Base-by-base conservation (phyloP, 2,888 invertebrate genomes). In the Caenorhabditis wallacei region DNA sequence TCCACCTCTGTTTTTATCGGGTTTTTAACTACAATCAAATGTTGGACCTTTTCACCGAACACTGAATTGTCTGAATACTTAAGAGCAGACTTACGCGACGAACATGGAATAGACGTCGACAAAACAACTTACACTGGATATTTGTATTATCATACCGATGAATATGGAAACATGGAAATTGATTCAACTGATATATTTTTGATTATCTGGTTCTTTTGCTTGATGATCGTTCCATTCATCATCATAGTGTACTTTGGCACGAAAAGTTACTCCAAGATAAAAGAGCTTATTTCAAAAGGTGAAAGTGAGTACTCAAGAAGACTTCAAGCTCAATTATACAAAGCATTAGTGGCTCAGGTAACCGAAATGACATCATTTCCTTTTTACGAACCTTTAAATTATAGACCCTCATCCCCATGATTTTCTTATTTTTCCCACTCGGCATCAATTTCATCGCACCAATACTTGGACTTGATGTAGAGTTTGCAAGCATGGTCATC, bases 271-370 rank as follows among this genome's bases (percentile, higher is more conserved):
- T 20, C 4, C 43, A 61, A 48, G 24, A 64, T 61, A 35, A 18
- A 43, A n/a, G 26, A 57, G 16, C 30, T 75, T 16, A 5, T 26
- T 18, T 24, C 51, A 16, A 40, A 79, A 22, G 79, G 64, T 30
- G 53, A 57, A 20, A 40, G 48, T 2, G 26, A 40, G 51, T 70
- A 30, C 18, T 13, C 79, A 3, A 57, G 22, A 13, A 46, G 35
- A 5, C 26, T 79, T 22, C 79, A 79, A 37, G 57, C 20, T 46
- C 79, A 79, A 22, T 22, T 79, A 1, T 78, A 69, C 43, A 69
- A 78, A 35, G 76, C 76, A 11, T 35, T 78, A 0, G 61, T 78
- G 16, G 69, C 64, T 20, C 76, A 78, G 76, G 76, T 78, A 10
- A n/a, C n/a, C 11, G 53, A n/a, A n/a, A n/a, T n/a, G n/a, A n/a